Evolutionary conservation across 2,113 vertebrate species (phyloP).

Genomic region (Macrotus californicus): DNA sequence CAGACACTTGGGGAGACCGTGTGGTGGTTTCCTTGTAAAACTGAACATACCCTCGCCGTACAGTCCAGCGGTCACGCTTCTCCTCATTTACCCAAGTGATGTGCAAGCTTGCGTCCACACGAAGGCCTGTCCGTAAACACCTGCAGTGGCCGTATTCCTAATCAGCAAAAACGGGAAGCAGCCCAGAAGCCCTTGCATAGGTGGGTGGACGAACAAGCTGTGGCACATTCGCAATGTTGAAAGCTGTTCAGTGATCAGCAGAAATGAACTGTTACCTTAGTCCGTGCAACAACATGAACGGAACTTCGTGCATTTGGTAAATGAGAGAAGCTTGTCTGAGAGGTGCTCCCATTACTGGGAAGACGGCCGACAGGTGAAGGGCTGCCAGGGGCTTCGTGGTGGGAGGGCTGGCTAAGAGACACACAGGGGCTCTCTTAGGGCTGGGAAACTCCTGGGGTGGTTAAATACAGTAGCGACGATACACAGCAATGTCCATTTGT

Average conservation of each 20-base stretch:
- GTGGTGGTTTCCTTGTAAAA: background rate
- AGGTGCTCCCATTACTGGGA: background rate
- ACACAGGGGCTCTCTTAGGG: background rate
- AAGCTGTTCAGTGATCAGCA: background rate
- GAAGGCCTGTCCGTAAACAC: background rate
- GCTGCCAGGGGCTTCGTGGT: background rate
- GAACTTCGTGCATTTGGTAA: too few relatives aligned
- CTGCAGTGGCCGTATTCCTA: background rate
- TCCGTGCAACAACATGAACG: fast-evolving
- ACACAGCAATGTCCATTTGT: background rate
- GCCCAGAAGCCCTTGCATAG: background rate
- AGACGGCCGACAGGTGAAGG: too few relatives aligned
- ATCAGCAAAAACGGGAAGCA: background rate
- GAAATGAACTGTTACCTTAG: background rate
- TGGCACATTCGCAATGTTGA: fast-evolving
- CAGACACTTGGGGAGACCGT: too few relatives aligned
- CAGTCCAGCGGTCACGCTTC: background rate
- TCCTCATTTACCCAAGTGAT: background rate
- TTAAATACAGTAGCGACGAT: background rate
- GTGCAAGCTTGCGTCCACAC: background rate
- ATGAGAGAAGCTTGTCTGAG: background rate
- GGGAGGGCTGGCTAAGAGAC: background rate
- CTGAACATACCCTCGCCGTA: background rate
- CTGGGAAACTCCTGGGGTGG: background rate
- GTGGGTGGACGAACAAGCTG: background rate